Evolutionary conservation across 2,113 vertebrate genomes (phyloP).

Genomic region (Tachuris rubrigastra): DNA sequence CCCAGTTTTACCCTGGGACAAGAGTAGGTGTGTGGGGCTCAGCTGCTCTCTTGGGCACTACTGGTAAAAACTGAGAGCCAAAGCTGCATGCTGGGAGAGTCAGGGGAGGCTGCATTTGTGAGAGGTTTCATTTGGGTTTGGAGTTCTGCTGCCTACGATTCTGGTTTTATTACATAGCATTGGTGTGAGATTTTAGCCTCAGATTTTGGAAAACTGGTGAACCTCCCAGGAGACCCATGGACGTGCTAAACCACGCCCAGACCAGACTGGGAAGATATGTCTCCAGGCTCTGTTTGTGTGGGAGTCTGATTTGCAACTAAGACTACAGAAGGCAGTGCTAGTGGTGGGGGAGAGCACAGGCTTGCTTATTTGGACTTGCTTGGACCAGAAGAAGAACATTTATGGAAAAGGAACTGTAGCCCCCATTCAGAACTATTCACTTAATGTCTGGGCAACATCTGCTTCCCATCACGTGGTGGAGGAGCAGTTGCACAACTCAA

Average conservation of each 20-base stretch:
- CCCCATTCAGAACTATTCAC: not conserved
- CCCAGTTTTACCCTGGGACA: not conserved
- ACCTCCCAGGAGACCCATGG: not conserved
- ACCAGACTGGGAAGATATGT: not conserved
- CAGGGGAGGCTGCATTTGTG: not conserved
- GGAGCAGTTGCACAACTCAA: not conserved
- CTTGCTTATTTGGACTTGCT: not conserved
- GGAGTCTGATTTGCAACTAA: not conserved
- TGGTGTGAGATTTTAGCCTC: not conserved
- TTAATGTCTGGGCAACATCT: not conserved
- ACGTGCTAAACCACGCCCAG: not conserved
- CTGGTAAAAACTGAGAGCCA: not conserved
- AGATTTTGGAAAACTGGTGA: not conserved
- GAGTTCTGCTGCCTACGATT: not conserved
- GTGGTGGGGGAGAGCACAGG: not conserved
- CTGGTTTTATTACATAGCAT: not conserved
- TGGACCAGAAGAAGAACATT: not conserved
- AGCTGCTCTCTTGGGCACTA: not conserved
- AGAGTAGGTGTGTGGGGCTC: not conserved
- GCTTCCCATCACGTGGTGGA: not conserved
- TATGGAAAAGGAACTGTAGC: not conserved
- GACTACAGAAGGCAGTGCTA: not conserved
- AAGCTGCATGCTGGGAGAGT: not conserved
- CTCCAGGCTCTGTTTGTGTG: not conserved
- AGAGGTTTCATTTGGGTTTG: accelerated